Evolutionary conservation across 2,113 vertebrate species (phyloP).

Genomic region (Murina feae): DNA sequence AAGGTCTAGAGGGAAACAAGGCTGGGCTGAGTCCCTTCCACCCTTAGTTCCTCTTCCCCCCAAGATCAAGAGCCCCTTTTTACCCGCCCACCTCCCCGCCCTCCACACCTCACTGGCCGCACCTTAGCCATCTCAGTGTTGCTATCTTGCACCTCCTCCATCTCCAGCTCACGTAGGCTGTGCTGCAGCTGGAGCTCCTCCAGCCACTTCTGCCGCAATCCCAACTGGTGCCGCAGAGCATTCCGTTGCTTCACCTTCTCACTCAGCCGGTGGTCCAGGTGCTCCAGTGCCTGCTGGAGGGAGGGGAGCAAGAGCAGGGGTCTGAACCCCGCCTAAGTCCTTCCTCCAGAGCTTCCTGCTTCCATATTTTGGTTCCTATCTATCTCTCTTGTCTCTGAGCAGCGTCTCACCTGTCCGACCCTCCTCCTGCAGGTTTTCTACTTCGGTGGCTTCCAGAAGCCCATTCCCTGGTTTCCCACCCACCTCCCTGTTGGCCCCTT

Average conservation of each 20-base stretch:
- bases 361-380: neutral
- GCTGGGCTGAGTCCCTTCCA: neutral
- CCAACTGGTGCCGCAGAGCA: conserved; percentile 80
- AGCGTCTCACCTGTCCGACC: neutral
- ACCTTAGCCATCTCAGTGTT: conserved; percentile 84
- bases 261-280: conserved; percentile 82
- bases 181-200: conserved; percentile 79
- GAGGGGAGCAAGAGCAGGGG: neutral
- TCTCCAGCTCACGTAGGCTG: conserved; percentile 65
- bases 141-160: conserved; percentile 18
- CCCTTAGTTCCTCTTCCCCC: too few relatives aligned
- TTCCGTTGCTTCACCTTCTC: conserved; percentile 86
- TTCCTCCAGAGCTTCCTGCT: neutral
- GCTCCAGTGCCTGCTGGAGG: conserved; percentile 63
- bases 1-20: conserved; percentile 75
- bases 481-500: neutral
- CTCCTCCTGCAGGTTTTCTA: neutral
- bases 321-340: neutral
- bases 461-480: neutral
- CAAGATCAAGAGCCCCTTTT: fast-evolving
- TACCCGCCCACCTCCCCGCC: too few relatives aligned
- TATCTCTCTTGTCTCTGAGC: neutral
- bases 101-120: neutral
- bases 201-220: conserved; percentile 72
- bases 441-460: neutral